A percentile compares a stretch with the other conserved stretches of the same genome.
Evolutionary conservation across 2,113 vertebrate genomes (phyloP).

Genomic region (Phodopus roborovskii): DNA sequence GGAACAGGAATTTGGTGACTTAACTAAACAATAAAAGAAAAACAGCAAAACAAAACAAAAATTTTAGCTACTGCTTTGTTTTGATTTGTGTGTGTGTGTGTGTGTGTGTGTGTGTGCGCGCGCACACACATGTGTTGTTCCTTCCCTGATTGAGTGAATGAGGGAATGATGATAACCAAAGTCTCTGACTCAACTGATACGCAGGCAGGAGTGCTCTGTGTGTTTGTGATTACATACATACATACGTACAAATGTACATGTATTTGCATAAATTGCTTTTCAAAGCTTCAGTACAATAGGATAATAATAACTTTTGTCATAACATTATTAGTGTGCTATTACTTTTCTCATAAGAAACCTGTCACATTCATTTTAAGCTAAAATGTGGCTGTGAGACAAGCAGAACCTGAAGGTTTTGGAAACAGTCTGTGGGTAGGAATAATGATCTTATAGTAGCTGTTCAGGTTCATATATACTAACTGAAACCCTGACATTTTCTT

Average conservation of each 20-base stretch:
- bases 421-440: slow-evolving; percentile 69
- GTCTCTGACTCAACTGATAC: slow-evolving; percentile 53
- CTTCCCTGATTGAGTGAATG: not conserved
- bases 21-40: not conserved
- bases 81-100: not conserved
- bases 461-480: not conserved
- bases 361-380: slow-evolving; percentile 75
- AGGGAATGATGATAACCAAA: not conserved
- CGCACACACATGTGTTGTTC: too few relatives aligned
- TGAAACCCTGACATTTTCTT: slow-evolving; percentile 38
- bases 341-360: slow-evolving; percentile 75
- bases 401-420: slow-evolving; percentile 66
- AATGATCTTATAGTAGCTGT: slow-evolving; percentile 66
- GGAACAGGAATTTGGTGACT: not conserved
- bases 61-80: not conserved
- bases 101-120: accelerated
- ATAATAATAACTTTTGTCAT: slow-evolving; percentile 65
- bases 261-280: slow-evolving; percentile 60
- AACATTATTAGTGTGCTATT: slow-evolving; percentile 59
- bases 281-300: slow-evolving; percentile 74
- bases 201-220: not conserved
- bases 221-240: not conserved
- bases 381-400: not conserved
- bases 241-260: slow-evolving; percentile 2
- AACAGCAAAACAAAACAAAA: not conserved